phyloP scores from a whole-genome alignment of 2,113 vertebrate genomes.

The Empidonax traillii region DNA sequence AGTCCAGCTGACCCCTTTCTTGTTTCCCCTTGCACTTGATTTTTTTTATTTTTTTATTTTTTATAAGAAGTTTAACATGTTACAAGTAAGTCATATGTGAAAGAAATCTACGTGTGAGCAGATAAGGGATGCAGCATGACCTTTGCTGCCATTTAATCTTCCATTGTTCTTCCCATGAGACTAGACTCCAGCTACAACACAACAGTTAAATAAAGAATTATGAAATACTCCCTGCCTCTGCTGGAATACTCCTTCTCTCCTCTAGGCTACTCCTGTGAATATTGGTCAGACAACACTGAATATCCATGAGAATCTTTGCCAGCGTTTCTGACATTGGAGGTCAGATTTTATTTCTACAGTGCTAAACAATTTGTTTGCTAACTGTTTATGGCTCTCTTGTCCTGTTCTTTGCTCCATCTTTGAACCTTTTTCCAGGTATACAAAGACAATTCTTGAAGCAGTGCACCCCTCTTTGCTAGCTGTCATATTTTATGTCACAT shows the following conservation, averaged over 20 bases:
- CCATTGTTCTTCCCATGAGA: not conserved
- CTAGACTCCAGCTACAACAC: not conserved
- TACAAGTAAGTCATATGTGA: not conserved
- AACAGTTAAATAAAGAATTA: constrained; percentile 45
- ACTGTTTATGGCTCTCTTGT: not conserved
- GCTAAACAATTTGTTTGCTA: not conserved
- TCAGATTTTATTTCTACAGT: not conserved
- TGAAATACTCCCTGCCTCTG: not conserved
- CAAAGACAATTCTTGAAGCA: not conserved
- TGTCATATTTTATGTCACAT: not conserved
- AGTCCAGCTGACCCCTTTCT: constrained; percentile 27
- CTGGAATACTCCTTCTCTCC: not conserved
- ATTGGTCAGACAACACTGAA: not conserved
- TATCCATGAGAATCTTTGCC: not conserved
- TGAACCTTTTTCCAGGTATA: not conserved
- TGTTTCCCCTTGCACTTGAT: not conserved
- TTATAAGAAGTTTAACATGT: not conserved
- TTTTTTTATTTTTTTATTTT: not conserved
- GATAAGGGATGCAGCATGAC: not conserved
- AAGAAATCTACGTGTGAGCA: constrained; percentile 4
- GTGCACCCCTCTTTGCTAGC: not conserved
- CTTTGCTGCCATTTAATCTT: constrained; percentile 28
- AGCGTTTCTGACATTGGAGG: not conserved
- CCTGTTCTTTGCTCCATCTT: not conserved
- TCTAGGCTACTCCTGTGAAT: not conserved